Base-by-base conservation (phyloP, 2,888 invertebrate species). In the Caenorhabditis sp. region DNA sequence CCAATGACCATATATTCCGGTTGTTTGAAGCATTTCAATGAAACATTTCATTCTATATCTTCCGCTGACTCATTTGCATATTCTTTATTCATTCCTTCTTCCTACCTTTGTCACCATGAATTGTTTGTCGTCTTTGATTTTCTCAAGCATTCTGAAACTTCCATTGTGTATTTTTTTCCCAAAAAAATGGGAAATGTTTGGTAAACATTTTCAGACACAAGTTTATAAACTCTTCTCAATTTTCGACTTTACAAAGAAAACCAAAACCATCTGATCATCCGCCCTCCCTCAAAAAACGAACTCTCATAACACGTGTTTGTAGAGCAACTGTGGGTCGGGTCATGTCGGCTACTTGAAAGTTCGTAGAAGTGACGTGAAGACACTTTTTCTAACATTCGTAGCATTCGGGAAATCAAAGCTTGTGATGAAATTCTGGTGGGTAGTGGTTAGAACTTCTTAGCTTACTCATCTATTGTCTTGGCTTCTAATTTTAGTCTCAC, bases 1-100 rank as follows among this genome's bases (percentile, higher is more conserved):
- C 54, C 28, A 68, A 35, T 68, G n/a, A n/a, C n/a, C n/a, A n/a
- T n/a, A n/a, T n/a, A n/a, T 68, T 68, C 68, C 68, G 51, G 68
- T 54, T 68, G 3, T 64, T 16, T 16, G n/a, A n/a, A 16, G 31
- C 24, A 28, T 28, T 28, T 35, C 26, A 35, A 38, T n/a, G 35
- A 54, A 54, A 24, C 68, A 38, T 51, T 51, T n/a, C 44, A 44
- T 44, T 14, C n/a, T 7, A 31, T 31, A 35, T 66, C 35, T 68
- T 38, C 16, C 26, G 24, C 16, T 68, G 68, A 68, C 54, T 68
- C 68, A 68, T 54, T 38, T 41, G n/a, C 26, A 66, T 58, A 35
- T n/a, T 35, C 35, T 58, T 19, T 7, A 19, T 54, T 54, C 54
- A 54, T 26, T 26, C 24, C n/a, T 24, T 63, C 26, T 47, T 64